Evolutionary conservation across 2,113 vertebrate genomes (phyloP).

Genomic region (Hyperoodon ampullatus): DNA sequence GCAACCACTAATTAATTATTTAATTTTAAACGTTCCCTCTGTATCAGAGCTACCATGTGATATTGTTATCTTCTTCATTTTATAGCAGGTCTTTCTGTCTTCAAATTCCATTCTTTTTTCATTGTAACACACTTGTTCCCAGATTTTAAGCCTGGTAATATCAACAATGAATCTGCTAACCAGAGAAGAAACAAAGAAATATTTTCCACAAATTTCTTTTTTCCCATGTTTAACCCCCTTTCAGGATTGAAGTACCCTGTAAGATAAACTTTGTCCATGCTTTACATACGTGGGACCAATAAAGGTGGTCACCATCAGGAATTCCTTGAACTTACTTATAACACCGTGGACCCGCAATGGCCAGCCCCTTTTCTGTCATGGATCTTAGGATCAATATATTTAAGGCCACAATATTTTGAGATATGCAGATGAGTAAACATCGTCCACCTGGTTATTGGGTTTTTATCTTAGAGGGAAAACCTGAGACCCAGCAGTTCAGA

Average conservation of each 20-base stretch:
- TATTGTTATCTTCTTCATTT: not conserved
- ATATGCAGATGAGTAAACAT: not conserved
- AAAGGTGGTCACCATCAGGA: not conserved
- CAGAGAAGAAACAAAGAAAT: not conserved
- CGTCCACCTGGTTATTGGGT: not conserved
- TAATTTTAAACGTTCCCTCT: not conserved
- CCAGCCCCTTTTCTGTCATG: not conserved
- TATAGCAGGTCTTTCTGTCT: not conserved
- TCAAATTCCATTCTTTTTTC: not conserved
- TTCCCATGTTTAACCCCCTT: not conserved
- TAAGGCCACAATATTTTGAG: not conserved
- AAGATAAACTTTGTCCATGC: not conserved
- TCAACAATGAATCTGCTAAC: not conserved
- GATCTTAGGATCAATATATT: not conserved
- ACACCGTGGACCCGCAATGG: too few relatives aligned
- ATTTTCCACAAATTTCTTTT: not conserved
- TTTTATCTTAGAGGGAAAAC: not conserved
- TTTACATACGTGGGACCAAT: not conserved
- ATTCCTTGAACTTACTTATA: not conserved
- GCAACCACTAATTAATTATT: not conserved
- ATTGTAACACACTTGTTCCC: not conserved
- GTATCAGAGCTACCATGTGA: not conserved
- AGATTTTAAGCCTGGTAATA: not conserved
- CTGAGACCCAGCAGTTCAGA: not conserved
- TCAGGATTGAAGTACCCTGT: not conserved